Conservation (phyloP, 2,888 invertebrate species). For the Galerucella calmariensis region DNA sequence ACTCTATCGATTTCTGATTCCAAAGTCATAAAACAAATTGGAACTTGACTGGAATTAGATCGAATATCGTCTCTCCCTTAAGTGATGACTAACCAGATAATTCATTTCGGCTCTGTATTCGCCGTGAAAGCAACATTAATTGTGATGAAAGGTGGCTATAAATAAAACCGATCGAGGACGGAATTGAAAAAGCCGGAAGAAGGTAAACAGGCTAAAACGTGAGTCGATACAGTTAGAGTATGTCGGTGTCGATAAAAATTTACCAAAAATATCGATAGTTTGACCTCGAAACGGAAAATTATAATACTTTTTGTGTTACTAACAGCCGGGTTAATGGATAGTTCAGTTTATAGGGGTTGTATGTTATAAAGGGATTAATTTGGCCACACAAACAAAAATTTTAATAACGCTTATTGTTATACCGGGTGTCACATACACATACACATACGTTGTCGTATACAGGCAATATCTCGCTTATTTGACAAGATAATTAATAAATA, state of each 20-base stretch:
- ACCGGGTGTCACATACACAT: no score
- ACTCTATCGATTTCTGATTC: constrained; percentile 53
- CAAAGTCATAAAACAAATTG: constrained; percentile 46
- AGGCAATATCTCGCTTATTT: no score
- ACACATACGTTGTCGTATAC: no score
- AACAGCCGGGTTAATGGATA: constrained; percentile 11
- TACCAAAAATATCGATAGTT: constrained; percentile 13
- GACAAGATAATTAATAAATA: no score
- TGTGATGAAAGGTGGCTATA: constrained; percentile 36
- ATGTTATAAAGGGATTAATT: not conserved
- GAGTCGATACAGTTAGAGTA: constrained; percentile 26
- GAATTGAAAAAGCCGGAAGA: constrained; percentile 35
- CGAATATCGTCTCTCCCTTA: constrained; percentile 33
- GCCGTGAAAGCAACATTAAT: constrained; percentile 33
- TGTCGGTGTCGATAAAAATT: constrained; percentile 15
- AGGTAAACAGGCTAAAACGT: constrained; percentile 32
- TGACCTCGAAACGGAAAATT: constrained; percentile 10
- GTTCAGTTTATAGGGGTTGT: constrained; percentile 2
- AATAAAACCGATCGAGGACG: constrained; percentile 33
- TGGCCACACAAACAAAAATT: no score
- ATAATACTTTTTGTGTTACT: constrained; percentile 1
- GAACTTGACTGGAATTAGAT: constrained; percentile 38
- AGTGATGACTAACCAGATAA: constrained; percentile 37
- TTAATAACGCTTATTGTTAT: no score
- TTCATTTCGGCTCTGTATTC: constrained; percentile 34